Evolutionary conservation across 2,113 vertebrate genomes (phyloP).

Genomic region (Pithys albifrons): DNA sequence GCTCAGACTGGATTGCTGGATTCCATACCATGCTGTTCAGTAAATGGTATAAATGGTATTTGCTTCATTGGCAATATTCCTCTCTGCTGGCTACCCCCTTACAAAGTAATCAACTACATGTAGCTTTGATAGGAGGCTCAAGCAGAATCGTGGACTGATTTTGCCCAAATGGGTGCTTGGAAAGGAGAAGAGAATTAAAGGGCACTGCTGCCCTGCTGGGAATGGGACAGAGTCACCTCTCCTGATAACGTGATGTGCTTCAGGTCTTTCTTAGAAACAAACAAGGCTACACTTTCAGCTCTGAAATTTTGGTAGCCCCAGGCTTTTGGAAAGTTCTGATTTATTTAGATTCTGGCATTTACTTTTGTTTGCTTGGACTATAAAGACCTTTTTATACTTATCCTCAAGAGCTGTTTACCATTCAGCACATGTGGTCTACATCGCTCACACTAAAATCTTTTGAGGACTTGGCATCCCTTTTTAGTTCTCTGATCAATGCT

Average conservation of each 20-base stretch:
- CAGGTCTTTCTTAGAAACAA: conserved; percentile 18
- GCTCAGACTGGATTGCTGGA: background rate
- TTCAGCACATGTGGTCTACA: conserved; percentile 62
- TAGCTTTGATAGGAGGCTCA: background rate
- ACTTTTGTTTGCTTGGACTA: conserved; percentile 47
- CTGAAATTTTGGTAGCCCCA: conserved; percentile 18
- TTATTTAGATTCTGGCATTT: conserved; percentile 60
- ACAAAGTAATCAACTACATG: background rate
- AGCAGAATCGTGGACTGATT: background rate
- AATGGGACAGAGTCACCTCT: background rate
- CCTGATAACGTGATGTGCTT: background rate
- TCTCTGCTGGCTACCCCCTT: background rate
- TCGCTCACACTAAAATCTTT: conserved; percentile 38
- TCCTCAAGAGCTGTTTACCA: conserved; percentile 62
- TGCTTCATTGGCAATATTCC: background rate
- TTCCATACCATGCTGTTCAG: background rate
- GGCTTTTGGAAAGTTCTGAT: conserved; percentile 42
- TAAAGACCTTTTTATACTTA: conserved; percentile 71
- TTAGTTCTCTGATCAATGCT: background rate
- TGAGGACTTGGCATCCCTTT: background rate
- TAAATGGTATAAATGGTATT: background rate
- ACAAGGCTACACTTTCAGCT: background rate
- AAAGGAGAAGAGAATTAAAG: background rate
- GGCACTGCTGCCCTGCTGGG: background rate
- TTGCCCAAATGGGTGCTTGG: background rate